A percentile compares a stretch with the other conserved stretches of the same genome.
Conservation (phyloP, 1,140 invertebrate genomes). For the Tetramorium simillimum region DNA sequence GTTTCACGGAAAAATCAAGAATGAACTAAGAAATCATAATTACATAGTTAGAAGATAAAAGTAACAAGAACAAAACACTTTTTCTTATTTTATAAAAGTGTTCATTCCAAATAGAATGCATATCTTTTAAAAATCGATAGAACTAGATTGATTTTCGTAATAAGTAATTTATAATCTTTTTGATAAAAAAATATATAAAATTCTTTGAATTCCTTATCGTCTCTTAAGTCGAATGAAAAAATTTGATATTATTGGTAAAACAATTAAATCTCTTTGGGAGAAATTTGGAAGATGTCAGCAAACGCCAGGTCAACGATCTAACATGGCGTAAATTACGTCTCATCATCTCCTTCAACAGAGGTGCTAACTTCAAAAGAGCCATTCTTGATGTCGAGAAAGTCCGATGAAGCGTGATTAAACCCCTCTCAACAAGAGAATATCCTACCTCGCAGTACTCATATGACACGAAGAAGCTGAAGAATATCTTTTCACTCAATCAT, state of each 20-base stretch:
- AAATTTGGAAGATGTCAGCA: constrained; percentile 19
- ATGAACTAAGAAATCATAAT: constrained; percentile 4
- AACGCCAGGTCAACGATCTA: constrained; percentile 34
- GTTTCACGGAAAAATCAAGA: not conserved
- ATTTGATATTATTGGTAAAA: constrained; percentile 13
- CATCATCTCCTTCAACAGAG: constrained; percentile 38
- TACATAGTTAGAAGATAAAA: not conserved
- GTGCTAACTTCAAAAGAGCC: constrained; percentile 59
- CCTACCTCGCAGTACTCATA: not conserved
- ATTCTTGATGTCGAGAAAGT: constrained; percentile 51
- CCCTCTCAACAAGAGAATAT: constrained; percentile 41
- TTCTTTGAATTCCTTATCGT: not conserved
- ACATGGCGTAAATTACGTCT: constrained; percentile 36
- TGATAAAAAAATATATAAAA: not conserved
- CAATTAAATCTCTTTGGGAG: not conserved
- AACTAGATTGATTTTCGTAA: not conserved
- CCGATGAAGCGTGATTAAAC: constrained; percentile 51
- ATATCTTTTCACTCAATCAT: constrained; percentile 2
- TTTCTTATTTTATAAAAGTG: not conserved
- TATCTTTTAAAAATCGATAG: not conserved
- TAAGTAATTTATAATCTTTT: not conserved
- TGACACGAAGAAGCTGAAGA: constrained; percentile 16
- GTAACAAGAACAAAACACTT: not conserved
- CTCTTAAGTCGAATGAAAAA: constrained; percentile 5
- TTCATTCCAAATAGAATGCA: not conserved